These are phyloP conservation scores for Hylia prasina DNA, from an alignment of 2,113 vertebrate genomes.

Conservation along the genomic window DNA sequence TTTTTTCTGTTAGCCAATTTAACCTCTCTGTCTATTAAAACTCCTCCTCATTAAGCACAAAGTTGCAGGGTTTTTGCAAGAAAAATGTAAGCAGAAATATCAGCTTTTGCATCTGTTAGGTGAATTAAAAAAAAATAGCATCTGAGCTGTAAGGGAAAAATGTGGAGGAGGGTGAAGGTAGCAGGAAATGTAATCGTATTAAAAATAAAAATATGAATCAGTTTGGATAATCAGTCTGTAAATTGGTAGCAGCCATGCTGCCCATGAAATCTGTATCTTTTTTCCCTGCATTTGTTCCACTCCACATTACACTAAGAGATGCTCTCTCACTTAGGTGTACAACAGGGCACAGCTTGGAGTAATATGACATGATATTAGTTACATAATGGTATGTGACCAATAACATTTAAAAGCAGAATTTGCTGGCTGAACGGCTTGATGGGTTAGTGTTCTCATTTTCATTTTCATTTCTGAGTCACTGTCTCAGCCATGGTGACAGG, in stretches of 20 bases:
- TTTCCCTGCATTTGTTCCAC: not conserved
- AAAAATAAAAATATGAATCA: conserved; percentile 2
- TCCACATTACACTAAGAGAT: not conserved
- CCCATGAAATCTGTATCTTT: not conserved
- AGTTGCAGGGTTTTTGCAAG: conserved; percentile 47
- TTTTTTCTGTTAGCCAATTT: conserved; percentile 50
- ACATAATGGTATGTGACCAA: conserved; percentile 29
- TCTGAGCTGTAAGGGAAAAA: not conserved
- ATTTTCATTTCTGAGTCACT: conserved; percentile 37
- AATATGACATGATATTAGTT: conserved; percentile 22
- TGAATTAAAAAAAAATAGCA: not conserved
- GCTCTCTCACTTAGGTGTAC: not conserved
- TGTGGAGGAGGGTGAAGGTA: not conserved
- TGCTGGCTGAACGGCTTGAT: not conserved
- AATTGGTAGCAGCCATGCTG: not conserved
- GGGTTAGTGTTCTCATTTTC: not conserved
- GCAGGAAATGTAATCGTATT: not conserved
- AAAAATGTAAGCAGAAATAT: conserved; percentile 53
- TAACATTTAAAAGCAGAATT: conserved; percentile 26
- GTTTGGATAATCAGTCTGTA: not conserved
- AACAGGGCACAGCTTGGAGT: not conserved
- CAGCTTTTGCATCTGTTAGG: conserved; percentile 46
- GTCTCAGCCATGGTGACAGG: not conserved
- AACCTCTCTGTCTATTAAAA: conserved; percentile 62
- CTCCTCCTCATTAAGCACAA: conserved; percentile 57